Conservation (phyloP, 37 sponge, comb jelly and placozoan genomes). For the Sycon ciliatum region DNA sequence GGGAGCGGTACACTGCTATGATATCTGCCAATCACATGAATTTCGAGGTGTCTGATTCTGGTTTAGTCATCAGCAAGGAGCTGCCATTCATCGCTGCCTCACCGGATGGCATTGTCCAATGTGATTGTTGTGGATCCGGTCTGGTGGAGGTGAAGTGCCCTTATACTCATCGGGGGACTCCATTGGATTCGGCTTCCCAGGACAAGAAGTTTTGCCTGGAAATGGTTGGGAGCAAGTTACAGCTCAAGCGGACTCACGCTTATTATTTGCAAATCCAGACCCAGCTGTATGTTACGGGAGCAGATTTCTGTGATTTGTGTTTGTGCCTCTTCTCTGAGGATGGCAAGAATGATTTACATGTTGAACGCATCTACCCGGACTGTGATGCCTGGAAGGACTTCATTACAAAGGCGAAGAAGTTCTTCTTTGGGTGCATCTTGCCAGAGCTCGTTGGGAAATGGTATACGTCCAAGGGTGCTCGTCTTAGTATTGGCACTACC, state of each 20-base stretch:
- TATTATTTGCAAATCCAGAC: conserved; percentile 47
- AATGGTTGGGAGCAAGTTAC: neutral
- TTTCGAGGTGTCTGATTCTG: conserved; percentile 13
- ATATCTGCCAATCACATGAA: neutral
- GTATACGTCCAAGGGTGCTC: no score
- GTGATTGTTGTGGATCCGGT: conserved; percentile 42
- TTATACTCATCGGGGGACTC: conserved; percentile 16
- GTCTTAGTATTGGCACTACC: no score
- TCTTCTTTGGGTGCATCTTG: neutral
- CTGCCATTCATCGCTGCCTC: conserved; percentile 41
- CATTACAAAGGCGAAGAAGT: neutral
- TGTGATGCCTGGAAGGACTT: neutral
- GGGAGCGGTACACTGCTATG: conserved; percentile 2
- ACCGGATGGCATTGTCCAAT: conserved; percentile 35
- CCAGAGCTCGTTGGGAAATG: conserved; percentile 11
- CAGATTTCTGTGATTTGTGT: conserved; percentile 39
- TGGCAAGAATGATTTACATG: neutral
- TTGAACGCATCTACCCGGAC: neutral
- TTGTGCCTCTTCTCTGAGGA: conserved; percentile 38
- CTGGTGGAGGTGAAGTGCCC: conserved; percentile 51
- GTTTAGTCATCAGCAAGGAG: conserved; percentile 18
- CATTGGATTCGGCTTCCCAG: conserved; percentile 11
- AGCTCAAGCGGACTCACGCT: conserved; percentile 1
- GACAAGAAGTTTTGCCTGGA: conserved; percentile 21
- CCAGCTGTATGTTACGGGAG: conserved; percentile 30